Evolutionary conservation across 2,888 invertebrate species (phyloP), one percentile per base, ranked within the genome.

Genomic region (Hyposoter didymator): DNA sequence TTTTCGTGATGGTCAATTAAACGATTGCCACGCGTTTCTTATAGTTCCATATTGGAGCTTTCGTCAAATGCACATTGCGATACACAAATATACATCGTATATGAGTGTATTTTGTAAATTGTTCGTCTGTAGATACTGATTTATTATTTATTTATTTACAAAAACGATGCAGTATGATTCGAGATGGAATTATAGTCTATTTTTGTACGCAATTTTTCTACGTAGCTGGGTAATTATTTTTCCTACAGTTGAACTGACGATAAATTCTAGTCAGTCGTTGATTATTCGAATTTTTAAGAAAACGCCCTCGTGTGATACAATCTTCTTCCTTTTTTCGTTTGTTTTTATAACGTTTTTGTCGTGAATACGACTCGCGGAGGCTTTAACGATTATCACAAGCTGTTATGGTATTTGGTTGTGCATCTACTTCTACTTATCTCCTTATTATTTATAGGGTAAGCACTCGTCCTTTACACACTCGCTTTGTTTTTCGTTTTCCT

Each of bases 401-500:
- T 86, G 84, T 81, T 73, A 85, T 89, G 86, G 88, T 91, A 89
- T 91, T 92, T 91, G 91, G 92, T 93, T 92, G 91, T 91, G 90
- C 90, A 85, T 90, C 90, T 89, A 90, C 90, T 90, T 87, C 91
- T 89, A 88, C 89, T 89, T 91, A 89, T 90, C 92, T 90, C 89
- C 92, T 92, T 92, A 91, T 92, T 87, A 91, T 92, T 91, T 91
- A 91, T 93, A 91, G 93, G 93, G 93, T 93, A 93, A 93, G 93
- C 93, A 92, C 91, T 90, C 86, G 90, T 90, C 47, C 90, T 87
- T 89, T 92, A 90, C 88, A 89, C 89, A 89, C 81, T 89, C 88
- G 86, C 83, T 82, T 79, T 22, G 79, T 79, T 86, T 85, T 78
- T 73, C 66, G 32, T 82, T 62, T 62, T 62, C 82, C 62, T 84